Evolutionary conservation across 2,888 invertebrate species (phyloP).

Genomic region (Netelia inedita): DNA sequence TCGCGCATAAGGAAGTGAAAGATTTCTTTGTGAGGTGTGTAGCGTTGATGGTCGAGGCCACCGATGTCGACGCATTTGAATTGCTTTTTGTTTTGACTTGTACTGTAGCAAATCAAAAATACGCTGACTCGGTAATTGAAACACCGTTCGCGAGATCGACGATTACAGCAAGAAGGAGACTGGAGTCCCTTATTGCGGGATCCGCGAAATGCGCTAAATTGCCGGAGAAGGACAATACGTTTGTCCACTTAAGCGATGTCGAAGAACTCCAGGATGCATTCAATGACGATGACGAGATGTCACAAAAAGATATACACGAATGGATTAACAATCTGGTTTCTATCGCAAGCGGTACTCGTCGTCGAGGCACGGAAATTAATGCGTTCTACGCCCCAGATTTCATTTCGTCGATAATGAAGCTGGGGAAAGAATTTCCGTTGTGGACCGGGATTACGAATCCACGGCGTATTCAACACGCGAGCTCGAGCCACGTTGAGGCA

Average conservation of each 20-base stretch:
- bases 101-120: conserved; percentile 21
- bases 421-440: conserved; percentile 53
- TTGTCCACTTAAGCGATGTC: not conserved
- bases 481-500: conserved; percentile 47
- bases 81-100: conserved; percentile 24
- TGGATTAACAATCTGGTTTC: not conserved
- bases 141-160: not conserved
- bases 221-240: not conserved
- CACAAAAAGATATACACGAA: not conserved
- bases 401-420: not conserved
- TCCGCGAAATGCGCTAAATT: not conserved
- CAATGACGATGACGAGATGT: conserved; percentile 3
- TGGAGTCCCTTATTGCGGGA: conserved; percentile 12
- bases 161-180: not conserved
- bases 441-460: conserved; percentile 41
- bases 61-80: conserved; percentile 1
- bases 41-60: conserved; percentile 37
- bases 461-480: conserved; percentile 33
- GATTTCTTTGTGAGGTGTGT: conserved; percentile 61
- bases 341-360: not conserved
- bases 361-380: conserved; percentile 11
- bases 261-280: not conserved
- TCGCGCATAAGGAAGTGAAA: conserved; percentile 42
- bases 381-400: conserved; percentile 44
- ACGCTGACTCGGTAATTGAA: not conserved